Conservation (phyloP, 1,140 invertebrate species). For the Trialeurodes vaporariorum region DNA sequence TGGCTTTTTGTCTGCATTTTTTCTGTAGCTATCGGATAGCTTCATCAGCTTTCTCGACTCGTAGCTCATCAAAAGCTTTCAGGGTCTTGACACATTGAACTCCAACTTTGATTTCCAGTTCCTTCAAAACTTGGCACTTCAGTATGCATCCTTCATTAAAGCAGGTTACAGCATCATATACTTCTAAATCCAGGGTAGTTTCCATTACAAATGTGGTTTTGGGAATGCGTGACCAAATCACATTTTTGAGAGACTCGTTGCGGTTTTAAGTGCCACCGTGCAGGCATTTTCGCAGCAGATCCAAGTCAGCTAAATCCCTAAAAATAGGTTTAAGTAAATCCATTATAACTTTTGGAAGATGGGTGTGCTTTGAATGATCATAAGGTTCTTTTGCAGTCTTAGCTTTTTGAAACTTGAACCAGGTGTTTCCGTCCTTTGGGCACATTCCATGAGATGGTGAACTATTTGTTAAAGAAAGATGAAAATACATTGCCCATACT, state of each 20-base stretch:
- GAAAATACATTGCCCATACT: conserved; percentile 29
- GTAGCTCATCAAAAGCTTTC: conserved; percentile 3
- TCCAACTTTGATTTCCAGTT: conserved; percentile 2
- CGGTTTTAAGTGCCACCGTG: conserved; percentile 7
- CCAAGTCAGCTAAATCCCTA: conserved; percentile 4
- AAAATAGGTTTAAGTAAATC: conserved; percentile 7
- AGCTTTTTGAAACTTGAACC: conserved; percentile 20
- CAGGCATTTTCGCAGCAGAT: conserved; percentile 4
- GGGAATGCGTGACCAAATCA: background rate
- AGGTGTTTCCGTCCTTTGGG: conserved; percentile 21
- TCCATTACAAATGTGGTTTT: conserved; percentile 3
- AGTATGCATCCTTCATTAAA: background rate
- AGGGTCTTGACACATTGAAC: background rate
- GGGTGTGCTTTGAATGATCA: conserved; percentile 10
- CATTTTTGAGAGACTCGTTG: conserved; percentile 7
- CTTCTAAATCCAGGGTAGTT: background rate
- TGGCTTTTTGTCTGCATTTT: conserved; percentile 5
- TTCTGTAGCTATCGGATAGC: background rate
- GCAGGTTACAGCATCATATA: background rate
- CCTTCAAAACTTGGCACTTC: conserved; percentile 3
- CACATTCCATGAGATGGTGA: conserved; percentile 26
- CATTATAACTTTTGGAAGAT: conserved; percentile 5
- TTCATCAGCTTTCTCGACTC: conserved; percentile 7
- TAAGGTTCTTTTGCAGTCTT: conserved; percentile 1
- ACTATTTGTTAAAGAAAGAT: conserved; percentile 28